Evolutionary conservation across 2,797 vertebrate species (phyloP).

Genomic region (Gadopsis bispinosus): DNA sequence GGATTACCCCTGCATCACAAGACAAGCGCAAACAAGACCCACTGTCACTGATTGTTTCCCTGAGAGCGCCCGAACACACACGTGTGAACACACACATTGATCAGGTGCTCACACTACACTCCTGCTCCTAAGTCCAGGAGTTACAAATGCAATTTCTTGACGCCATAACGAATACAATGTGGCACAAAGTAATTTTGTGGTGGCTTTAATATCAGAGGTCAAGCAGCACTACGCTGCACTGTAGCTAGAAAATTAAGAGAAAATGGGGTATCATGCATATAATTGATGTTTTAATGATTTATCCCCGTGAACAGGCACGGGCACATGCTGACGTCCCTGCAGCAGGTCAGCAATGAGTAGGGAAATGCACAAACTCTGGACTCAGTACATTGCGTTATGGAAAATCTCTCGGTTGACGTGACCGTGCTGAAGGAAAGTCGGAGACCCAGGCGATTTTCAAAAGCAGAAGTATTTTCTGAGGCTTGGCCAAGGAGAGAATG

Average conservation of each 20-base stretch:
- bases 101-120: slow-evolving; percentile 1
- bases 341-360: slow-evolving; percentile 19
- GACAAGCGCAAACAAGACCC: slow-evolving; percentile 73
- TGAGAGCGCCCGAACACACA: slow-evolving; percentile 8
- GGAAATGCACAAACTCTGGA: neutral
- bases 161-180: slow-evolving; percentile 27
- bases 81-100: slow-evolving; percentile 8
- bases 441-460: too few relatives aligned
- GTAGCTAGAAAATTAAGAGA: slow-evolving; percentile 23
- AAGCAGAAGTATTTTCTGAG: too few relatives aligned
- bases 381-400: neutral
- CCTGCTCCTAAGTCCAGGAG: neutral
- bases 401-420: too few relatives aligned
- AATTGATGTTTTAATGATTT: slow-evolving; percentile 50
- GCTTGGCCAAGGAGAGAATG: too few relatives aligned
- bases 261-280: slow-evolving; percentile 34
- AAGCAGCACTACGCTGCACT: neutral
- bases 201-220: slow-evolving; percentile 30
- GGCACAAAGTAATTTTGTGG: slow-evolving; percentile 15
- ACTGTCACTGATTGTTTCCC: slow-evolving; percentile 71
- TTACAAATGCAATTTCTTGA: slow-evolving; percentile 17
- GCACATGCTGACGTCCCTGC: neutral
- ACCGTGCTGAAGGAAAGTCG: too few relatives aligned
- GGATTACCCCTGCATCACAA: slow-evolving; percentile 73
- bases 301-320: slow-evolving; percentile 28